phyloP scores from a whole-genome alignment of 1,140 invertebrate species.

The Lasioglossum baleicum region DNA sequence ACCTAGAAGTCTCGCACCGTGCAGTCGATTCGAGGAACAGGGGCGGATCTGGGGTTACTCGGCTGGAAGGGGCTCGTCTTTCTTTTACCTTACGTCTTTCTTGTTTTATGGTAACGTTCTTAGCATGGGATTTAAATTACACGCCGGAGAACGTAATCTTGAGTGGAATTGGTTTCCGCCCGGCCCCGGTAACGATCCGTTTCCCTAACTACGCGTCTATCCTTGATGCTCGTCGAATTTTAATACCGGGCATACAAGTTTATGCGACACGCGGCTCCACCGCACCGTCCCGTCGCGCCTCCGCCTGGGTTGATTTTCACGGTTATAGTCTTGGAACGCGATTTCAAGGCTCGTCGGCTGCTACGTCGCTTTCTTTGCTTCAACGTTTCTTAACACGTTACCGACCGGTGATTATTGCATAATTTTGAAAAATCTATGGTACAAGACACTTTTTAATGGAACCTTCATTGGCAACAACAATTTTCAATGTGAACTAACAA shows the following conservation, averaged over 20 bases:
- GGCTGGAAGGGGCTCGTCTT: constrained; percentile 8
- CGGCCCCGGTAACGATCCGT: not conserved
- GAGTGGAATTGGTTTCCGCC: constrained; percentile 19
- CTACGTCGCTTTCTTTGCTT: too few relatives aligned
- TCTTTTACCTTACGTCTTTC: not conserved
- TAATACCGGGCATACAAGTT: not conserved
- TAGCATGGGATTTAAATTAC: constrained; percentile 42
- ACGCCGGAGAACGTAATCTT: constrained; percentile 10
- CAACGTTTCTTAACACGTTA: too few relatives aligned
- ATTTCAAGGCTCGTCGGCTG: too few relatives aligned
- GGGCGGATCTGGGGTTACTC: constrained; percentile 20
- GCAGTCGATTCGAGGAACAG: constrained; percentile 15
- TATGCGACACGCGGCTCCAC: not conserved
- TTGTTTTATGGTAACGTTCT: constrained; percentile 36
- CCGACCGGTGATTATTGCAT: too few relatives aligned
- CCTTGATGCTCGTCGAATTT: not conserved
- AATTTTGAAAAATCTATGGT: too few relatives aligned
- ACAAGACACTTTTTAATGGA: too few relatives aligned
- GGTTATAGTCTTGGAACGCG: too few relatives aligned
- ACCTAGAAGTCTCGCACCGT: constrained; percentile 17
- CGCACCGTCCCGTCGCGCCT: too few relatives aligned
- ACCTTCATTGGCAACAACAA: too few relatives aligned
- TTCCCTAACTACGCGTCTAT: too few relatives aligned
- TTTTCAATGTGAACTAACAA: too few relatives aligned
- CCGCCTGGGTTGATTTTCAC: too few relatives aligned